phyloP scores from a whole-genome alignment of 2,797 vertebrate genomes.

The Macropus fuliginosus region DNA sequence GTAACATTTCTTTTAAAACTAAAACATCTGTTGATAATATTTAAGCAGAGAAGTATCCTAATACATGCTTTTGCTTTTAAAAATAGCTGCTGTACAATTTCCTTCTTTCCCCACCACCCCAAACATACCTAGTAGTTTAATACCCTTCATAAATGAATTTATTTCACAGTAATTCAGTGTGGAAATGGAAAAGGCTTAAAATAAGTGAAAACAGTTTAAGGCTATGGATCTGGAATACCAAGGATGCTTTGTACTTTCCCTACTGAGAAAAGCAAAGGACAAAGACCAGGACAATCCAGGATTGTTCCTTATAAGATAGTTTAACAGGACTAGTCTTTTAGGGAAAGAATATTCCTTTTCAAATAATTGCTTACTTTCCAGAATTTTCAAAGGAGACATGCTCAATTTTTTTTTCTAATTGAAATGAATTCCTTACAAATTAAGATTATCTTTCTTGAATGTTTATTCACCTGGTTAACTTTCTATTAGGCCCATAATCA shows the following conservation, averaged over 20 bases:
- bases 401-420: slow-evolving; percentile 46
- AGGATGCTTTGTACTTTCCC: slow-evolving; percentile 37
- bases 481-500: slow-evolving; percentile 63
- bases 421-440: slow-evolving; percentile 57
- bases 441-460: slow-evolving; percentile 57
- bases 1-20: slow-evolving; percentile 51
- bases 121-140: slow-evolving; percentile 27
- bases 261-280: slow-evolving; percentile 34
- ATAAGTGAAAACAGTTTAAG: slow-evolving; percentile 40
- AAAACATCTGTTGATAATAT: slow-evolving; percentile 15
- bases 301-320: slow-evolving; percentile 31
- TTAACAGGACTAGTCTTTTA: slow-evolving; percentile 53
- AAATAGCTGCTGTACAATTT: slow-evolving; percentile 42
- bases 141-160: neutral
- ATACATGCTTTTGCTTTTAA: slow-evolving; percentile 29
- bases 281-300: slow-evolving; percentile 33
- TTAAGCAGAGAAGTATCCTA: slow-evolving; percentile 46
- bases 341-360: slow-evolving; percentile 17
- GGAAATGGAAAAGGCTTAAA: neutral
- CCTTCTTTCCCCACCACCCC: neutral
- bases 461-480: slow-evolving; percentile 47
- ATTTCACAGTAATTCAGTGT: neutral
- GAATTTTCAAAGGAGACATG: slow-evolving; percentile 60
- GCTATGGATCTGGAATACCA: slow-evolving; percentile 1
- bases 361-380: slow-evolving; percentile 62